A percentile compares a stretch with the other conserved stretches of the same genome.
Evolutionary conservation across 35 echinoderm and acorn worm species (phyloP).

Genomic region (Apostichopus parvimensis): DNA sequence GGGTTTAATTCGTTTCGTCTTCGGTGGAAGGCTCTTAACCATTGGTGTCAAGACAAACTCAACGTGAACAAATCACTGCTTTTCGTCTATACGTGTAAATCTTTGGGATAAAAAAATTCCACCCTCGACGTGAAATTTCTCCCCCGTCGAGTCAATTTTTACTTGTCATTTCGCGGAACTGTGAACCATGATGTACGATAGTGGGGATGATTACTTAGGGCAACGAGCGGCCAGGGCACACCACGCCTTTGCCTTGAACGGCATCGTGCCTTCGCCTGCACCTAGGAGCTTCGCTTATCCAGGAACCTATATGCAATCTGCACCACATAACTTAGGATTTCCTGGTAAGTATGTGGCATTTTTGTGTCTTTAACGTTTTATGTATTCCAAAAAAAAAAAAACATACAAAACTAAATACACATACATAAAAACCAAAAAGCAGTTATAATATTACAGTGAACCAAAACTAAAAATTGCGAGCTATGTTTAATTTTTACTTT

Average conservation of each 20-base stretch:
- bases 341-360: slow-evolving; percentile 46
- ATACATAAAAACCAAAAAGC: too few species aligned
- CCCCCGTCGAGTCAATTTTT: slow-evolving; percentile 75
- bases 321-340: slow-evolving; percentile 78
- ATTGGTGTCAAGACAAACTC: slow-evolving; percentile 39
- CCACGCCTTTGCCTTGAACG: slow-evolving; percentile 94
- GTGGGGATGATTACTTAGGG: slow-evolving; percentile 89
- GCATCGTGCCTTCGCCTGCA: slow-evolving; percentile 93
- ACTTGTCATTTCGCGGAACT: slow-evolving; percentile 54
- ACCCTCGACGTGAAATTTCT: slow-evolving; percentile 68
- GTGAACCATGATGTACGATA: slow-evolving; percentile 93
- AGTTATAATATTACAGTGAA: too few species aligned
- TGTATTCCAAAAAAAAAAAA: too few species aligned
- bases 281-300: slow-evolving; percentile 97
- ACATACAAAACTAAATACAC: too few species aligned
- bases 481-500: too few species aligned
- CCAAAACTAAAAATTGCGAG: too few species aligned
- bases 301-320: slow-evolving; percentile 85
- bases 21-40: slow-evolving; percentile 16
- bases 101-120: slow-evolving; percentile 36
- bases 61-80: slow-evolving; percentile 40
- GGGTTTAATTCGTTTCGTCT: slow-evolving; percentile 43
- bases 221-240: slow-evolving; percentile 80
- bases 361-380: background rate
- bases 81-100: slow-evolving; percentile 40